Evolutionary conservation across 2,888 invertebrate species (phyloP).

Genomic region (Bellardia pandia): DNA sequence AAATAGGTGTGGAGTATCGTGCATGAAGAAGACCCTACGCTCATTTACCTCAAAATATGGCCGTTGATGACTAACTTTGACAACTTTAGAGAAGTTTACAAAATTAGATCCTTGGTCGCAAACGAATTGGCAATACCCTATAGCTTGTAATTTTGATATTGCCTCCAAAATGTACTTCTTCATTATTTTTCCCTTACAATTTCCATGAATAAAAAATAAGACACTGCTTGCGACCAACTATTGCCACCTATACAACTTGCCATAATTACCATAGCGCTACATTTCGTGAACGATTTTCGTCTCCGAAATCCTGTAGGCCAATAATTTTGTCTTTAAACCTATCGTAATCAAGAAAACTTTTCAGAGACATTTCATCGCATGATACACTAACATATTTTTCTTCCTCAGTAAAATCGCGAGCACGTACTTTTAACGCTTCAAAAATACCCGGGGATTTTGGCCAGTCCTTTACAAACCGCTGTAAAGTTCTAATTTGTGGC

Average conservation of each 20-base stretch:
- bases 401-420: neutral
- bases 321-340: neutral
- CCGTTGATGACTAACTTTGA: neutral
- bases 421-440: neutral
- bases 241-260: constrained; percentile 1
- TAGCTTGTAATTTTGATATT: too few relatives aligned
- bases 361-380: too few relatives aligned
- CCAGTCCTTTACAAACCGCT: constrained; percentile 33
- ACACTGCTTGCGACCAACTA: neutral
- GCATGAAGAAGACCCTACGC: constrained; percentile 8
- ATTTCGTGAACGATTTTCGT: neutral
- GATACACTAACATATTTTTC: too few relatives aligned
- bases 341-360: neutral
- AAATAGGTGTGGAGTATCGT: neutral
- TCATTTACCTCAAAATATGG: neutral
- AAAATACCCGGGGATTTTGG: neutral
- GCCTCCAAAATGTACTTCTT: too few relatives aligned
- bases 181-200: neutral
- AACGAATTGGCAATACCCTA: too few relatives aligned
- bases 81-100: neutral
- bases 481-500: constrained; percentile 12
- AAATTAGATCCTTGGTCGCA: too few relatives aligned
- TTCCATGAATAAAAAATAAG: neutral
- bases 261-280: neutral
- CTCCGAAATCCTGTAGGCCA: neutral